phyloP scores from a whole-genome alignment of 2,888 invertebrate species.

The Drosophila silvestris region DNA sequence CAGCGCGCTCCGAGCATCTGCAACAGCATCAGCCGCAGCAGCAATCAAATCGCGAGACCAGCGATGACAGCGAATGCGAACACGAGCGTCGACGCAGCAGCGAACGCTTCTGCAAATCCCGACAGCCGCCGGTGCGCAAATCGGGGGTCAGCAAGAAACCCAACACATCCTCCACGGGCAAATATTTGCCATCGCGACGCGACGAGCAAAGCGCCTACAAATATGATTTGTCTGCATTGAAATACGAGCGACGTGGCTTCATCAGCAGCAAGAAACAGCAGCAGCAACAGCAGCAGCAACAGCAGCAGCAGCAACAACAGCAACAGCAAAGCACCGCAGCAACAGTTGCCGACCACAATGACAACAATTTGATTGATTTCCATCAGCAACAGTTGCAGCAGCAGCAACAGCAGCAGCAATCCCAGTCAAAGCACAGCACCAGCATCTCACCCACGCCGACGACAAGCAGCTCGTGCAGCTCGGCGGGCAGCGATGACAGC shows the following conservation, averaged over 20 bases:
- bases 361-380: constrained; percentile 85
- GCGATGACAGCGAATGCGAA: constrained; percentile 87
- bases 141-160: constrained; percentile 83
- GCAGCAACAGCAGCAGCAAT: constrained; percentile 57
- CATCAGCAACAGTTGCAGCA: constrained; percentile 71
- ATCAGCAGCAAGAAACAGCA: constrained; percentile 82
- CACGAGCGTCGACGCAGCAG: constrained; percentile 88
- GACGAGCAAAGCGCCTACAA: constrained; percentile 85
- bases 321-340: constrained; percentile 54
- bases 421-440: constrained; percentile 66
- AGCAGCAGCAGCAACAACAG: constrained; percentile 51
- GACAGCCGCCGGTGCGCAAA: constrained; percentile 87
- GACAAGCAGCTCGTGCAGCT: constrained; percentile 65
- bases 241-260: constrained; percentile 85
- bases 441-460: constrained; percentile 75
- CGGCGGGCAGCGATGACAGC: constrained; percentile 72
- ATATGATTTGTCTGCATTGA: constrained; percentile 83
- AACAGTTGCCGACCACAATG: constrained; percentile 82
- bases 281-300: constrained; percentile 56
- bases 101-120: constrained; percentile 88
- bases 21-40: neutral
- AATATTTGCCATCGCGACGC: constrained; percentile 77
- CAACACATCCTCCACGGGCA: constrained; percentile 57
- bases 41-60: constrained; percentile 82
- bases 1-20: constrained; percentile 82